Evolutionary conservation across 2,888 invertebrate species (phyloP).

Genomic region (Ectropis crepuscularia): DNA sequence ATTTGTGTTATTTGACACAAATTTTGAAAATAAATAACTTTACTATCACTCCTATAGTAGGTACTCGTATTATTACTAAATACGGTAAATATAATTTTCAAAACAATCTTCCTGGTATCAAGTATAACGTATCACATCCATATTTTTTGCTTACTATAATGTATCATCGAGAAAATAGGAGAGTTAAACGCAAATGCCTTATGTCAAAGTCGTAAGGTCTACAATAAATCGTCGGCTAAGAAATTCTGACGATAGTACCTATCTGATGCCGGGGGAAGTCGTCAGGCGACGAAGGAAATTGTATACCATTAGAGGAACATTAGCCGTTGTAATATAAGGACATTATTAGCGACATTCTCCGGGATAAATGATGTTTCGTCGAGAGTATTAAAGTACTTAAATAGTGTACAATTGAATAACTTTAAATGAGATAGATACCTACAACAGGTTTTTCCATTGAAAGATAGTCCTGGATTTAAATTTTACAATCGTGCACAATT

Average conservation of each 20-base stretch:
- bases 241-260: slow-evolving; percentile 8
- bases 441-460: not conserved
- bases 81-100: not conserved
- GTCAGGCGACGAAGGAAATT: slow-evolving; percentile 66
- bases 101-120: slow-evolving; percentile 43
- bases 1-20: no score
- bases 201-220: slow-evolving; percentile 14
- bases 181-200: slow-evolving; percentile 1
- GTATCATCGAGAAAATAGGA: slow-evolving; percentile 42
- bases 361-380: slow-evolving; percentile 36
- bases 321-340: slow-evolving; percentile 68
- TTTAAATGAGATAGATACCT: not conserved
- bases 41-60: no score
- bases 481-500: no score
- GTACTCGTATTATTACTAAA: no score
- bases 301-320: slow-evolving; percentile 71
- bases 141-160: slow-evolving; percentile 63
- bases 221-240: not conserved
- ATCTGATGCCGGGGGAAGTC: slow-evolving; percentile 62
- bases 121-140: slow-evolving; percentile 44
- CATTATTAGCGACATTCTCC: slow-evolving; percentile 46
- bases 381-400: slow-evolving; percentile 18
- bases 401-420: slow-evolving; percentile 9
- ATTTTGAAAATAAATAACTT: no score
- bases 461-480: not conserved